These are phyloP conservation scores for Spheniscus humboldti DNA, from an alignment of 2,797 vertebrate genomes.

Conservation along the genomic window DNA sequence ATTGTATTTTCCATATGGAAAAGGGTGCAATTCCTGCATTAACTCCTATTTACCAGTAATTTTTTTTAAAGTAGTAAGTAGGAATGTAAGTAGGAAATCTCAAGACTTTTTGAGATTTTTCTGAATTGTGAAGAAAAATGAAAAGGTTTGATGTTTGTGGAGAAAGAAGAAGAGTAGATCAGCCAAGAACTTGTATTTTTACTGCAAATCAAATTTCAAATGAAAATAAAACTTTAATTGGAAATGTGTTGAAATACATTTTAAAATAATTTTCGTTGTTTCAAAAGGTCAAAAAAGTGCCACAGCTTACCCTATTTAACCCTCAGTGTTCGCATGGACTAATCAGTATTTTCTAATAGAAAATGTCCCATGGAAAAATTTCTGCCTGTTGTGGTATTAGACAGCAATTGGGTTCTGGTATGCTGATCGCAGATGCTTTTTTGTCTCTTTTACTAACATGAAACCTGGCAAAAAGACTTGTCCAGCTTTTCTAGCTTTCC, in stretches of 20 bases:
- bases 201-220: not conserved
- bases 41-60: not conserved
- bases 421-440: not conserved
- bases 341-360: not conserved
- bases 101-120: not conserved
- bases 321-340: not conserved
- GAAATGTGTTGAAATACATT: not conserved
- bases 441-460: not conserved
- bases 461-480: not conserved
- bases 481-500: not conserved
- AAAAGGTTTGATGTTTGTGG: not conserved
- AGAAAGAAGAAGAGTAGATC: not conserved
- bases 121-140: not conserved
- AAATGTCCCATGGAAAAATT: not conserved
- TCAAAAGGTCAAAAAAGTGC: not conserved
- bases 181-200: not conserved
- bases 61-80: not conserved
- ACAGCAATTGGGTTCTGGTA: not conserved
- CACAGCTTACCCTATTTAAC: not conserved
- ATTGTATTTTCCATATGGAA: not conserved
- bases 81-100: no score
- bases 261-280: accelerated
- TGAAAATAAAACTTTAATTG: not conserved
- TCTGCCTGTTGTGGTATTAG: not conserved
- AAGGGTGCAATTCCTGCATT: not conserved